Base-by-base conservation (phyloP, 2,888 invertebrate species). In the Charanyca ferruginea region DNA sequence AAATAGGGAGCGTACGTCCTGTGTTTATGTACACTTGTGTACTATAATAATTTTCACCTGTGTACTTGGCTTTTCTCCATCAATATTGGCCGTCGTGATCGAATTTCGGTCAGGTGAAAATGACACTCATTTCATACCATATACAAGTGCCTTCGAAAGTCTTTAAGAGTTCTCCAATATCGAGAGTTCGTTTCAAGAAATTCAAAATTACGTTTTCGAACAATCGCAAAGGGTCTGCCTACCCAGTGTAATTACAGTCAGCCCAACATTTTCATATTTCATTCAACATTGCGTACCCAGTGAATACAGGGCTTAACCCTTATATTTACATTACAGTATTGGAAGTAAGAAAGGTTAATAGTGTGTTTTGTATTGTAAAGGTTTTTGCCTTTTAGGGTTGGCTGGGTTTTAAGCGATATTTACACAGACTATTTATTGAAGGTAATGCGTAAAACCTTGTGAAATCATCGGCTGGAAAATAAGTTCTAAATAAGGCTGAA, bases 241-340 rank as follows among this genome's bases (percentile, higher is more conserved):
- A 6, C 9, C 3, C 11, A 18, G 6, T 60, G 41, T 38, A 38
- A 28, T 42, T n/a, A 63, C 41, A 23, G 23, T 38, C 28, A 6
- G 20, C 11, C 9, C 32, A 51, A 55, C 7, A 35, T 42, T 64
- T 73, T 48, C 32, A 28, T 38, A 55, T 66, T 42, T 42, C 35
- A 13, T 25, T 32, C 16, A n/a, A 35, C 35, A 58, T 64, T 51
- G 57, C 9, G 22, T 1, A 18, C 13, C 22, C 5, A 53, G 51
- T 71, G 71, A 53, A 57, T 58, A 51, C 45, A 3, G 28, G 22
- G 11, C 60, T 49, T 71, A 44, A 73, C 63, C 47, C 67, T 47
- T 20, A 38, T 60, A 73, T 71, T 66, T 68, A 63, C 66, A 69
- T 77, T 63, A 68, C 52, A 77, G 77, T 73, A 78, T 78, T 66